These are phyloP conservation scores for Acridotheres tristis DNA, from an alignment of 2,797 vertebrate genomes.

Conservation along the genomic window DNA sequence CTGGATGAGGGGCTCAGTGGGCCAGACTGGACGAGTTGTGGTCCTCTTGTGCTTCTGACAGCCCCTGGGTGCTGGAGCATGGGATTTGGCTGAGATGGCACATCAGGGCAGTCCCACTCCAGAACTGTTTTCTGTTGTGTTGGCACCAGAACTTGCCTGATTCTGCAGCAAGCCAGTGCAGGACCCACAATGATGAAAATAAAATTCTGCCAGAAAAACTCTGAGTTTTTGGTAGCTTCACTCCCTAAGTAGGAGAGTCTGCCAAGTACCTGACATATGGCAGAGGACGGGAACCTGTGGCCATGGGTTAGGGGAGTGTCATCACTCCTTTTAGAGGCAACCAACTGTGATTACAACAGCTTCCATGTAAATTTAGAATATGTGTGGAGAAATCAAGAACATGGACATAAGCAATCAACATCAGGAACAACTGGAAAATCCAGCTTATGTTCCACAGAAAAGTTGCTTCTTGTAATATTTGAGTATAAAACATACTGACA, in stretches of 20 bases:
- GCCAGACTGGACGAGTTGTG: accelerated
- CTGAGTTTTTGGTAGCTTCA: neutral
- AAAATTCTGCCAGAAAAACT: neutral
- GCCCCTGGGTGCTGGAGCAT: neutral
- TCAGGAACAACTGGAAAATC: neutral
- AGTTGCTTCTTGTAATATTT: neutral
- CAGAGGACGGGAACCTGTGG: neutral
- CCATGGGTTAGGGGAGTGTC: neutral
- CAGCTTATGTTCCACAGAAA: neutral
- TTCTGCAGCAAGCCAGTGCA: neutral
- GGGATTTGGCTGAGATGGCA: neutral
- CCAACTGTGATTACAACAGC: neutral
- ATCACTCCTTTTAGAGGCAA: neutral
- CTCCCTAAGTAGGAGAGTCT: neutral
- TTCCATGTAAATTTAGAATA: neutral
- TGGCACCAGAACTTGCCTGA: neutral
- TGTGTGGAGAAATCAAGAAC: neutral
- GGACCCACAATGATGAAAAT: neutral
- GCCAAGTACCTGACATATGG: neutral
- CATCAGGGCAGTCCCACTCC: neutral
- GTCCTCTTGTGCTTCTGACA: neutral
- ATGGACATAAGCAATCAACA: neutral
- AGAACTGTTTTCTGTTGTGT: neutral
- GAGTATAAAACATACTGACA: neutral
- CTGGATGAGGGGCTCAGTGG: neutral